These are phyloP conservation scores for Cataglyphis rosenhaueri DNA, from an alignment of 2,888 invertebrate genomes.

Conservation along the genomic window DNA sequence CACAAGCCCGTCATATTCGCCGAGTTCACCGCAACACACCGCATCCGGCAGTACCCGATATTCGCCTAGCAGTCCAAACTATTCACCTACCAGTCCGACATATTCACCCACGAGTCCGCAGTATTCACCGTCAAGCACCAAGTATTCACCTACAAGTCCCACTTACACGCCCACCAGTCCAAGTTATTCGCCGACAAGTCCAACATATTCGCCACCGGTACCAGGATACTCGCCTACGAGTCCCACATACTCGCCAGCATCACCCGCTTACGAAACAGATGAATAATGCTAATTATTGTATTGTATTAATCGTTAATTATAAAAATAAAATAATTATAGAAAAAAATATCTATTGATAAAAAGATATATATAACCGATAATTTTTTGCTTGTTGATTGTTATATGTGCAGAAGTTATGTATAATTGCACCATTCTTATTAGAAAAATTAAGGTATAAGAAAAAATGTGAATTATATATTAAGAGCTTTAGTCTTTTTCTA, in stretches of 20 bases:
- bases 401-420: background rate
- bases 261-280: conserved; percentile 88
- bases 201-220: conserved; percentile 90
- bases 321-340: conserved; percentile 9
- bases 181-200: conserved; percentile 92
- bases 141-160: conserved; percentile 92
- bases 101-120: conserved; percentile 95
- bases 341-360: background rate
- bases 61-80: conserved; percentile 91
- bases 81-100: conserved; percentile 94
- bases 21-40: conserved; percentile 92
- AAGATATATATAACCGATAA: background rate
- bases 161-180: conserved; percentile 93
- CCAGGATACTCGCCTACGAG: conserved; percentile 89
- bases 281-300: conserved; percentile 80
- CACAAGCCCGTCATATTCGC: conserved; percentile 92
- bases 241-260: conserved; percentile 89
- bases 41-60: conserved; percentile 91
- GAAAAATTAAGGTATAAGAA: background rate
- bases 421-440: background rate
- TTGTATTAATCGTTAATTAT: background rate
- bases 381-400: conserved; percentile 8
- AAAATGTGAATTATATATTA: background rate
- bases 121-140: conserved; percentile 93
- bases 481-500: background rate